phyloP scores from a whole-genome alignment of 2,888 invertebrate species.

The Thelaira solivaga region DNA sequence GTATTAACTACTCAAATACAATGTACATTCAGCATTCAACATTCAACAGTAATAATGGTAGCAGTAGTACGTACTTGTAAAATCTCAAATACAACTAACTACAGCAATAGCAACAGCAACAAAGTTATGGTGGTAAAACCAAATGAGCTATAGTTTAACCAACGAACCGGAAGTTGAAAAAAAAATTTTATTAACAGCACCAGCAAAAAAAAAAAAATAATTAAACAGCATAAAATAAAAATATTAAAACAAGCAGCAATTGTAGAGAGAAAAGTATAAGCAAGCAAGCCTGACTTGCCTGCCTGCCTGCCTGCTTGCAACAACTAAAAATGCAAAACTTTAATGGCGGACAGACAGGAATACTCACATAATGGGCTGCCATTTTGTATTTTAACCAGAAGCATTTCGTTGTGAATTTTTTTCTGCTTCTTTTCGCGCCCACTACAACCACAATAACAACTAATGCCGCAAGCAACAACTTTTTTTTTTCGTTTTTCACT shows the following conservation, averaged over 20 bases:
- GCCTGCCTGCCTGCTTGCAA: too few species aligned
- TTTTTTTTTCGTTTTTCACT: constrained; percentile 32
- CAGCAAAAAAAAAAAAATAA: neutral
- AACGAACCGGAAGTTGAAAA: constrained; percentile 69
- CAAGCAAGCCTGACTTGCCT: too few species aligned
- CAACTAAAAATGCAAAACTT: constrained; percentile 54
- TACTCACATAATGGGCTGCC: constrained; percentile 57
- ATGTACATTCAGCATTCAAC: too few species aligned
- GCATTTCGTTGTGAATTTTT: constrained; percentile 26
- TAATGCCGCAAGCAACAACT: constrained; percentile 43
- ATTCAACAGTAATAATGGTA: constrained; percentile 12
- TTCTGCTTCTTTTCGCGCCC: constrained; percentile 30
- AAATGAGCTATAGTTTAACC: constrained; percentile 69
- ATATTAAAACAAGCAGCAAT: constrained; percentile 34
- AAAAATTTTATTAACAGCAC: constrained; percentile 47
- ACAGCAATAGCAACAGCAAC: constrained; percentile 20
- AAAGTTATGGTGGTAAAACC: constrained; percentile 59
- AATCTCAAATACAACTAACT: constrained; percentile 39
- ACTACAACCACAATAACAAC: constrained; percentile 48
- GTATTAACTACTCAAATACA: constrained; percentile 6
- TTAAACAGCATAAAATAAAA: constrained; percentile 26
- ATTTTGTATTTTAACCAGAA: constrained; percentile 57
- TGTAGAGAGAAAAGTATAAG: neutral
- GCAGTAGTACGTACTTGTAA: constrained; percentile 28
- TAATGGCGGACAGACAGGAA: constrained; percentile 46